Base-by-base conservation (phyloP, 2,113 vertebrate species). In the Larimichthys polyactis region DNA sequence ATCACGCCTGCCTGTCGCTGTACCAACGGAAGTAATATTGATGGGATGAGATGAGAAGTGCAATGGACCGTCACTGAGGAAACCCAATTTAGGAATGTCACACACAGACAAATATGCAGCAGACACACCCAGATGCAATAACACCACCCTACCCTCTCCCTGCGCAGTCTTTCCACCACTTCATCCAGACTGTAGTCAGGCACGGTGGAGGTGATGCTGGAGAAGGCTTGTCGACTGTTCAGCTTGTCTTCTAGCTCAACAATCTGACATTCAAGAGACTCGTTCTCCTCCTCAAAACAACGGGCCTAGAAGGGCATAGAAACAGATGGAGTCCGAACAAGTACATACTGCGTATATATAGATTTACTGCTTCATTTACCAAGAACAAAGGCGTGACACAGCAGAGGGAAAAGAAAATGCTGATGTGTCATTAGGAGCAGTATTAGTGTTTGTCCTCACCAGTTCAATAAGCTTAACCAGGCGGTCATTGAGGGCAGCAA, bases 401-500 rank as follows among this genome's bases (percentile, higher is more conserved):
- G 52, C 62, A 55, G 36, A 78, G 52, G 20, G 19, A 17, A 57
- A 44, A 32, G 1, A 52, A 64, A 71, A 11, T 59, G 68, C 44
- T 58, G 20, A 20, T 43, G 49, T 46, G 2, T 68, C 11, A 4
- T 3, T 22, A 17, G 48, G 29, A 81, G 52, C 29, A 20, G 51
- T 27, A 2, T 36, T 1, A 46, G 12, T 2, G 43, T 58, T 67
- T 55, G 29, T 75, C 73, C 94, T 94, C 86, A 96, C 95, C 94
- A 93, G 80, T 32, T 95, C 86, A 78, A 96, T 94, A 16, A 96
- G 85, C 29, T 68, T 78, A 11, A 89, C 92, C 86, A 96, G 91
- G 27, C 95, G 92, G 75, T 96, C 89, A 16, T 95, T 96, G 40
- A 96, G 94, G 48, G 84, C 68, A 5, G 93, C 87, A 4, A 96